phyloP scores from a whole-genome alignment of 2,113 vertebrate genomes.

The Desmodus rotundus region DNA sequence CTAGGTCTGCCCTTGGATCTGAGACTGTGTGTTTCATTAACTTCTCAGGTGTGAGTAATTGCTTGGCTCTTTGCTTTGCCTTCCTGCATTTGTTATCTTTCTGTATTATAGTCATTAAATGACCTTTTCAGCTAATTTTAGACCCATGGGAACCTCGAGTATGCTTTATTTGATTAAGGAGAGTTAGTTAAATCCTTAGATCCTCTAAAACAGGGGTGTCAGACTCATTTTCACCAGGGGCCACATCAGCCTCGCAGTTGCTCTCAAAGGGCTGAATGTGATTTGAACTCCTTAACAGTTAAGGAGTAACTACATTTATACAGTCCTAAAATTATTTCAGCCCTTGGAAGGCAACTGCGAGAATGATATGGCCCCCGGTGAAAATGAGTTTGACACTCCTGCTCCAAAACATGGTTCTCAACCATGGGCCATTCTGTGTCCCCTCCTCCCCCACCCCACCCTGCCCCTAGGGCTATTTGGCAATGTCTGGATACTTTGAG shows the following conservation, averaged over 20 bases:
- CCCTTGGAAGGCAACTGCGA: too few relatives aligned
- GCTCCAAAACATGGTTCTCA: neutral
- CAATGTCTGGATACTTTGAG: neutral
- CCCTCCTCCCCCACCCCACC: too few relatives aligned
- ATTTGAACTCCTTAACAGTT: too few relatives aligned
- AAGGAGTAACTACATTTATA: too few relatives aligned
- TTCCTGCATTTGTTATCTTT: neutral
- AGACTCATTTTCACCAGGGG: too few relatives aligned
- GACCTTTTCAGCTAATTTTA: constrained; percentile 31
- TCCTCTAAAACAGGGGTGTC: neutral
- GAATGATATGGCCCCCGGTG: too few relatives aligned
- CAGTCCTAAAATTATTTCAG: too few relatives aligned
- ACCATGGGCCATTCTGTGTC: neutral
- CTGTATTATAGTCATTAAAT: neutral
- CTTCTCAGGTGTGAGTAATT: neutral
- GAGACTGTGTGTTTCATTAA: neutral
- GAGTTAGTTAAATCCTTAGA: constrained; percentile 25
- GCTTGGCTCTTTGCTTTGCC: neutral
- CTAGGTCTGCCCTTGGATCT: neutral
- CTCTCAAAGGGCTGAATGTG: too few relatives aligned
- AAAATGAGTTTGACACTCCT: too few relatives aligned
- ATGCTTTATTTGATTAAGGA: neutral
- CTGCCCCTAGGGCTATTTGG: neutral
- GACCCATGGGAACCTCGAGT: neutral
- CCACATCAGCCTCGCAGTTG: too few relatives aligned